A percentile compares a stretch with the other conserved stretches of the same genome.
Conservation (phyloP, 1,140 invertebrate genomes). For the honey bee (Apis mellifera) region Amel_HAv3.1 CM009941.2:15949501-15950000, state of each 20-base stretch:
- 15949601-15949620: conserved; percentile 68
- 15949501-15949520: neutral
- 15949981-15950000: no score
- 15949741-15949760: conserved; percentile 77
- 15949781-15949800: conserved; percentile 77
- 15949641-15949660: no score
- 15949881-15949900: conserved; percentile 71
- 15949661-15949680: no score
- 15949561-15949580: conserved; percentile 1
- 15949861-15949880: conserved; percentile 70
- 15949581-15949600: conserved; percentile 65
- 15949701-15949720: conserved; percentile 74
- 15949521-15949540: no score
- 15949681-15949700: neutral
- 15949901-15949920: conserved; percentile 75
- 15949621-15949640: no score
- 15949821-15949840: conserved; percentile 78
- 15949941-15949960: conserved; percentile 70
- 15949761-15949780: conserved; percentile 76
- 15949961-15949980: no score
- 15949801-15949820: conserved; percentile 75
- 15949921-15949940: conserved; percentile 75
- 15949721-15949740: conserved; percentile 75
- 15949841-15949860: conserved; percentile 75
- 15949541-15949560: conserved; percentile 30